Base-by-base conservation (phyloP, 2,113 vertebrate species). In the Gasterosteus aculeatus region DNA sequence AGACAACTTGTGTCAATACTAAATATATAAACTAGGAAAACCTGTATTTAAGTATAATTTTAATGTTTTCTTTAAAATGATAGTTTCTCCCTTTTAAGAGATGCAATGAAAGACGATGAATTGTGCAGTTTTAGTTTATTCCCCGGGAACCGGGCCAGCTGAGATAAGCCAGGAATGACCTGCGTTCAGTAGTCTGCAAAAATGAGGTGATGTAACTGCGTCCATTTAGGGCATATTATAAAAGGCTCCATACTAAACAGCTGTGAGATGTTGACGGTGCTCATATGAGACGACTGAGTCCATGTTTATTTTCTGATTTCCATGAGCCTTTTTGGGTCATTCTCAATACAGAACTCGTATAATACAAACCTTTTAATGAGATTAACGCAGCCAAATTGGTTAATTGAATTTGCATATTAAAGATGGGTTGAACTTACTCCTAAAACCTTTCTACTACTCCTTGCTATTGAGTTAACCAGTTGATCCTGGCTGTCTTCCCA, bases 191-290 rank as follows among this genome's bases (percentile, higher is more conserved):
- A 66, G 61, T 62, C 67, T 39, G 66, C 47, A 70, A 79, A 57
- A 72, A 26, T 80, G 42, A 65, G 54, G 64, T 79, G 68, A 86
- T 74, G 62, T 60, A 69, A 77, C 70, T 16, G n/a, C 72, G 70
- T 68, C 47, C 19, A 63, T 78, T 80, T 75, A 53, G 68, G 56
- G 77, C 63, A 70, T 66, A 75, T 72, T 65, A 69, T 81, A 41
- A 39, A 80, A 77, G 69, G 73, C 66, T 56, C 54, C 64, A 77
- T 77, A 82, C 47, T 81, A 80, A 85, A 82, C 81, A 85, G 88
- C 84, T 85, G 80, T 12, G 39, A 47, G 44, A 77, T 81, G 62
- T 80, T 80, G 72, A 85, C 75, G 12, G 60, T 61, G 61, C 64
- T 87, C 47, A 54, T 46, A 18, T 62, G 46, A 74, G 51, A 56